A percentile compares a stretch with the other conserved stretches of the same genome.
phyloP scores from a whole-genome alignment of 2,888 invertebrate genomes.

The Dorcus hopei region DNA sequence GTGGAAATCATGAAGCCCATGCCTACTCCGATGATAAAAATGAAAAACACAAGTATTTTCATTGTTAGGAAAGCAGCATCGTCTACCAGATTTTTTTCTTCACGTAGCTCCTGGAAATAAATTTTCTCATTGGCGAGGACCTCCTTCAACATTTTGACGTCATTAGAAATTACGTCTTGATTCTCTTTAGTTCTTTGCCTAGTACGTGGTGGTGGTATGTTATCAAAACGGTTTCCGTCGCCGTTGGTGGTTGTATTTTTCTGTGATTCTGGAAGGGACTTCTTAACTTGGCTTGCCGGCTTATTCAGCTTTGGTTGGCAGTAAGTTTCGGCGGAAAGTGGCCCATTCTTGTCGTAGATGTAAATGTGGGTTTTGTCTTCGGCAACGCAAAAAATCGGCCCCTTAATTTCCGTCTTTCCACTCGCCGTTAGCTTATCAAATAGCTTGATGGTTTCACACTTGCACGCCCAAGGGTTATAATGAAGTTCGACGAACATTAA shows the following conservation, averaged over 20 bases:
- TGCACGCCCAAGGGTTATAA: conserved; percentile 39
- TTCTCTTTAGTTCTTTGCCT: no score
- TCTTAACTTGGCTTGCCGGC: no score
- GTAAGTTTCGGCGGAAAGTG: conserved; percentile 2
- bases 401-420: conserved; percentile 28
- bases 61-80: conserved; percentile 8
- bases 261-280: no score
- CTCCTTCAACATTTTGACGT: conserved; percentile 10
- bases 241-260: no score
- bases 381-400: conserved; percentile 18
- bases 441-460: conserved; percentile 35
- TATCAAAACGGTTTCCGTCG: no score
- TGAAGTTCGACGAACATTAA: conserved; percentile 34
- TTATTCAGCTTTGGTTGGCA: background rate
- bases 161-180: conserved; percentile 9
- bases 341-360: conserved; percentile 27
- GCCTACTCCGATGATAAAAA: conserved; percentile 15
- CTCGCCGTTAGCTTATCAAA: conserved; percentile 34
- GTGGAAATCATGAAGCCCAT: conserved; percentile 14
- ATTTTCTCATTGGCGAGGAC: conserved; percentile 16
- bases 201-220: no score
- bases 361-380: conserved; percentile 16
- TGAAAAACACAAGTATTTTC: conserved; percentile 11
- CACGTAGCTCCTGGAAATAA: conserved; percentile 14
- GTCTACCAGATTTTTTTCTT: conserved; percentile 9